Evolutionary conservation across 1,140 invertebrate species (phyloP).

Genomic region (Acarapis woodi): DNA sequence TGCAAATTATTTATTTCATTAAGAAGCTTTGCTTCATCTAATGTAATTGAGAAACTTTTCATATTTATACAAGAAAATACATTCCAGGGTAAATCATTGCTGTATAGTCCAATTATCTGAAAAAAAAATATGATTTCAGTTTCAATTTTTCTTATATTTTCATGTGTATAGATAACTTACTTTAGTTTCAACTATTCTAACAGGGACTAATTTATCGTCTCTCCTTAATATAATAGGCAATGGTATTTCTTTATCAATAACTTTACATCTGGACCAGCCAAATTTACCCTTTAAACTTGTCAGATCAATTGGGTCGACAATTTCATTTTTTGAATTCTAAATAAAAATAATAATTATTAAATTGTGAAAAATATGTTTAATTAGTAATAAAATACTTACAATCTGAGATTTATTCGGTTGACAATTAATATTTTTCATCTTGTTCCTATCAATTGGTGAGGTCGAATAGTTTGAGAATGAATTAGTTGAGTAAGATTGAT

Average conservation of each 20-base stretch:
- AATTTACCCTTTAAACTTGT: constrained; percentile 53
- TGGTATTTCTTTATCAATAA: too few relatives aligned
- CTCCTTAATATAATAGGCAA: constrained; percentile 59
- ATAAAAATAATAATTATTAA: not conserved
- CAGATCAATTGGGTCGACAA: constrained; percentile 27
- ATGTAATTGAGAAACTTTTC: constrained; percentile 69
- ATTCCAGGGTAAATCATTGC: constrained; percentile 15
- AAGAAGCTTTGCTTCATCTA: constrained; percentile 53
- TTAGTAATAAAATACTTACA: not conserved
- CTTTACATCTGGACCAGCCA: constrained; percentile 56
- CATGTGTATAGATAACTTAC: constrained; percentile 18
- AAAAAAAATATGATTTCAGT: constrained; percentile 5
- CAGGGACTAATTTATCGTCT: constrained; percentile 57
- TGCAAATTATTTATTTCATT: constrained; percentile 79
- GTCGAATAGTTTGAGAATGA: too few relatives aligned
- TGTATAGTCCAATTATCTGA: constrained; percentile 30
- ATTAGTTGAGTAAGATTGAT: too few relatives aligned
- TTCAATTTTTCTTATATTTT: constrained; percentile 15
- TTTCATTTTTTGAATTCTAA: not conserved
- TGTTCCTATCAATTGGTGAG: too few relatives aligned
- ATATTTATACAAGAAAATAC: constrained; percentile 42
- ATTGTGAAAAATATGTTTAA: not conserved
- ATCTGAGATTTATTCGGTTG: not conserved
- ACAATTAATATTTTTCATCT: not conserved
- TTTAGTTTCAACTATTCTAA: constrained; percentile 53